Base-by-base conservation (phyloP, 2,888 invertebrate species). In the Drosophila longiperda region DNA sequence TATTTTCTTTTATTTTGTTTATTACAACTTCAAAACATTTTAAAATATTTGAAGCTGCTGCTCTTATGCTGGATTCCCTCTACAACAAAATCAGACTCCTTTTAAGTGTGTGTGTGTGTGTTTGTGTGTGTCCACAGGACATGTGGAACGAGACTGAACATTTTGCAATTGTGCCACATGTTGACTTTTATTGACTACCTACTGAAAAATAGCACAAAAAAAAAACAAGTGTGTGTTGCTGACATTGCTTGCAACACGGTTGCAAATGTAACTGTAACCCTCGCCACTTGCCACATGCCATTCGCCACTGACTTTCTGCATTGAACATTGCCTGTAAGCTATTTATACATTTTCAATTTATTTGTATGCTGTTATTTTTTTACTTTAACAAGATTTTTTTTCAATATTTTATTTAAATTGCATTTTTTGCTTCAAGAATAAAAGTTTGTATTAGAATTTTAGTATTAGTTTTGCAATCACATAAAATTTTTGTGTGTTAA, bases 181-280 rank as follows among this genome's bases (percentile, higher is more conserved):
- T 75, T 89, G 86, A 65, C 83, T 78, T 82, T 78, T 78, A 82
- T 89, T 66, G 65, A 54, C 69, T 65, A 63, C 50, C 54, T 53
- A 29, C 36, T 60, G 58, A 32, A 69, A 48, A 52, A 48, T 55
- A 66, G 63, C 45, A 42, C 54, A 73, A 67, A 66, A 61, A 66
- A 61, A 71, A 68, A 71, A 49, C 53, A 34, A 32, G 15, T 23
- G 45, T 45, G 15, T 53, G 55, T 33, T 61, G 38, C 75, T 65
- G 59, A 62, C 61, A 55, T 75, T 77, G 60, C 59, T 26, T 55
- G 61, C 61, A 70, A 61, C 70, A 55, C 49, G 20, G 26, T 38
- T 52, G 54, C 59, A 48, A 52, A 52, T 55, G 54, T 64, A 64
- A 52, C 75, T 62, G 34, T 15, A 74, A 61, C 20, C 40, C 45